These are phyloP conservation scores for Scaptodrosophila latifasciaeformis DNA, from an alignment of 2,888 invertebrate genomes.

Conservation along the genomic window DNA sequence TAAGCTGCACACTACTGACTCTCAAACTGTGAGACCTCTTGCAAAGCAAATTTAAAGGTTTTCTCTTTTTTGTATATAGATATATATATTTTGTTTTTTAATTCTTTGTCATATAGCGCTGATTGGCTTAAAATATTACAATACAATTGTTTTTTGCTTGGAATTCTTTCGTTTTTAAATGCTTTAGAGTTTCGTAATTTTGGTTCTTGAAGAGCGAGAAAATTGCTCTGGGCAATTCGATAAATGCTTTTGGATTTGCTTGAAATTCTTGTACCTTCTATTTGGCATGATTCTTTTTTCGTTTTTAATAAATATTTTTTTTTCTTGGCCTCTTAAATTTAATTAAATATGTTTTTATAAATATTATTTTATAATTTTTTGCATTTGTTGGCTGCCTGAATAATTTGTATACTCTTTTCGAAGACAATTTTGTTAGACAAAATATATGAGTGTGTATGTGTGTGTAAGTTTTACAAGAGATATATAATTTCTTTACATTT, in stretches of 20 bases:
- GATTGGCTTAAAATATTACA: conserved; percentile 25
- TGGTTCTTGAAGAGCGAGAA: no score
- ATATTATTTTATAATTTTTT: conserved; percentile 22
- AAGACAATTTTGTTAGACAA: conserved; percentile 60
- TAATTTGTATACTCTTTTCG: conserved; percentile 18
- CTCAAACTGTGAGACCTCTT: conserved; percentile 24
- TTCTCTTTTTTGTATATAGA: conserved; percentile 21
- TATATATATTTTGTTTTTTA: no score
- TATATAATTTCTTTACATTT: conserved; percentile 19
- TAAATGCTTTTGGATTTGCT: no score
- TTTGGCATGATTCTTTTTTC: no score
- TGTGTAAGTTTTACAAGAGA: conserved; percentile 30
- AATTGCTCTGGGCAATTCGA: no score
- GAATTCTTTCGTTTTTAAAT: conserved; percentile 9
- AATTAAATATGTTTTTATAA: conserved; percentile 30
- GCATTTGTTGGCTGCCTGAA: conserved; percentile 47
- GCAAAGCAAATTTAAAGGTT: conserved; percentile 23
- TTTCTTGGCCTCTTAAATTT: no score
- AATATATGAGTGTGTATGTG: conserved; percentile 44
- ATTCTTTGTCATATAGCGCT: conserved; percentile 29
- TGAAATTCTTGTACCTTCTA: no score
- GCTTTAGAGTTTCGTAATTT: conserved; percentile 17
- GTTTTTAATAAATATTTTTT: no score
- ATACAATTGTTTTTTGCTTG: conserved; percentile 26
- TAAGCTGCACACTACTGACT: conserved; percentile 4